phyloP scores from a whole-genome alignment of 2,888 invertebrate genomes.

The Slavum lentiscoides region DNA sequence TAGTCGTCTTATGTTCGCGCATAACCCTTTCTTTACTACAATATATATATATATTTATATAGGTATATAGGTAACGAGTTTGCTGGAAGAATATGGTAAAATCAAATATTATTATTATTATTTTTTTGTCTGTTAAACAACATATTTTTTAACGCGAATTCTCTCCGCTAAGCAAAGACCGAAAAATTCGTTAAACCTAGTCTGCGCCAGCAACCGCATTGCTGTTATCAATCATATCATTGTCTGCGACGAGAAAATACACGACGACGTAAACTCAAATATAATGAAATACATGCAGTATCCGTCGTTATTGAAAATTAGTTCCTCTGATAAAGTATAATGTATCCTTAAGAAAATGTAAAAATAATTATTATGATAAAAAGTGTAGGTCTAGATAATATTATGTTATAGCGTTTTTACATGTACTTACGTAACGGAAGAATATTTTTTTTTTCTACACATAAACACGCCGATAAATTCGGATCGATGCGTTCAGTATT shows the following conservation, averaged over 20 bases:
- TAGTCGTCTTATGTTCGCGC: background rate
- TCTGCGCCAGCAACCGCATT: slow-evolving; percentile 3
- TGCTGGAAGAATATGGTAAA: background rate
- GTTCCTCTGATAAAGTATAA: slow-evolving; percentile 41
- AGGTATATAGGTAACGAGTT: background rate
- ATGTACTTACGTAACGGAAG: background rate
- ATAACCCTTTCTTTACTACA: background rate
- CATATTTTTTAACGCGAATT: background rate
- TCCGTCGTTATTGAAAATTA: slow-evolving; percentile 37
- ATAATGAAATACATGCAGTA: slow-evolving; percentile 13
- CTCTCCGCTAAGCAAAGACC: background rate
- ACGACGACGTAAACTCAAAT: slow-evolving; percentile 4
- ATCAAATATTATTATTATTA: no score
- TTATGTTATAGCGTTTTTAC: slow-evolving; percentile 9
- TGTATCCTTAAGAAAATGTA: slow-evolving; percentile 16
- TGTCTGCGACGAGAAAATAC: background rate
- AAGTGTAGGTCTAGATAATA: slow-evolving; percentile 4
- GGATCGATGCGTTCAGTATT: slow-evolving; percentile 17
- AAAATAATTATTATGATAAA: background rate
- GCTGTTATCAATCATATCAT: background rate
- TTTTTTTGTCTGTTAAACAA: background rate
- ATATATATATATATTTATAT: background rate
- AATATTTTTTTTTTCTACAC: background rate
- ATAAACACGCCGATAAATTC: slow-evolving; percentile 17
- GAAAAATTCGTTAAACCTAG: background rate